Conservation (phyloP, 1,140 invertebrate genomes). For the Bombus turneri region DNA sequence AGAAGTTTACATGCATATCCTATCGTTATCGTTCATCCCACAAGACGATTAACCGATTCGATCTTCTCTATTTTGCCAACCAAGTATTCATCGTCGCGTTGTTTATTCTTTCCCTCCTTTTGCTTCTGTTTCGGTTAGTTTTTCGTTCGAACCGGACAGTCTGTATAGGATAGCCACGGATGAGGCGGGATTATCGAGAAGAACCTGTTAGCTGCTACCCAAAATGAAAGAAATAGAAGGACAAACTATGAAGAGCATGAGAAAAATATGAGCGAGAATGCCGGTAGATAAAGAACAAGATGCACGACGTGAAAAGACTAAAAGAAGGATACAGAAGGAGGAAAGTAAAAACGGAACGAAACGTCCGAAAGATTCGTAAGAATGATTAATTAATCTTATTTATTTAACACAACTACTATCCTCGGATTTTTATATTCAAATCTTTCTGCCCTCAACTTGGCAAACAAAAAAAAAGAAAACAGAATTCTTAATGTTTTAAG, state of each 20-base stretch:
- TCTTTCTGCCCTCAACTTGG: too few relatives aligned
- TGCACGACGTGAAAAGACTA: neutral
- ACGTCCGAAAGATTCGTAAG: neutral
- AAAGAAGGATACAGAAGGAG: neutral
- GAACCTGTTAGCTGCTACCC: neutral
- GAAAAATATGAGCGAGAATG: neutral
- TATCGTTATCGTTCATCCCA: conserved; percentile 17
- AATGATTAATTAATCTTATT: neutral
- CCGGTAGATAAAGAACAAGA: neutral
- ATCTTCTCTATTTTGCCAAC: conserved; percentile 18
- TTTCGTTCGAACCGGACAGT: conserved; percentile 1
- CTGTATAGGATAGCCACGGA: neutral
- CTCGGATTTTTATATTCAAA: neutral
- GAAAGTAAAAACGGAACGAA: too few relatives aligned
- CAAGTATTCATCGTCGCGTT: neutral
- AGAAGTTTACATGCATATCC: neutral
- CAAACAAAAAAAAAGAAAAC: neutral
- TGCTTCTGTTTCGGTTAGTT: conserved; percentile 24
- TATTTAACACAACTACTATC: neutral
- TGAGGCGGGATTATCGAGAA: conserved; percentile 5
- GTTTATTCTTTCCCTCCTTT: neutral
- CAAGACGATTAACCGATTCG: conserved; percentile 18
- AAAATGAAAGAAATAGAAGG: conserved; percentile 20
- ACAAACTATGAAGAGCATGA: neutral
- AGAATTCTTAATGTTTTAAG: too few relatives aligned